These are phyloP conservation scores for Zaprionus taronus DNA, from an alignment of 1,140 invertebrate species.

Conservation along the genomic window DNA sequence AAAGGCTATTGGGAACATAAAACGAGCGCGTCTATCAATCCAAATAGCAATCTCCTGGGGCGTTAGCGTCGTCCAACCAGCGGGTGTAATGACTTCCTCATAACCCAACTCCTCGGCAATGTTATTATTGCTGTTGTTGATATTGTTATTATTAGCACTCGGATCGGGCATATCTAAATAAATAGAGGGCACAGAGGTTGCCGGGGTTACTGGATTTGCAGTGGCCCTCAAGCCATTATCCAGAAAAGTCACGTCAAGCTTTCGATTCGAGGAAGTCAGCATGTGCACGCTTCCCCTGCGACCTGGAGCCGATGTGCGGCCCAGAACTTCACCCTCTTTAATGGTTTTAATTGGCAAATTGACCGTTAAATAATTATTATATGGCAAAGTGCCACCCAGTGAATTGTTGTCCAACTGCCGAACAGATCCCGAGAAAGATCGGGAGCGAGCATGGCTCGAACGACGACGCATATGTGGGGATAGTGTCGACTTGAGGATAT, in stretches of 20 bases:
- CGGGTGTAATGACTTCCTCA: constrained; percentile 61
- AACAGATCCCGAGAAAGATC: constrained; percentile 89
- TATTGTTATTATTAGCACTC: constrained; percentile 42
- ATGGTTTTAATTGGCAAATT: constrained; percentile 77
- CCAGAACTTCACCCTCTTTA: constrained; percentile 61
- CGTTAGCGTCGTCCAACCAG: constrained; percentile 91
- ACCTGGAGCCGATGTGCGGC: background rate
- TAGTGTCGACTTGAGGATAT: constrained; percentile 92
- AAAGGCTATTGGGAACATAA: constrained; percentile 91
- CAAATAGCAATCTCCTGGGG: constrained; percentile 94
- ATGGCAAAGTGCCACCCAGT: constrained; percentile 62
- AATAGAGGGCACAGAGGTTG: constrained; percentile 13
- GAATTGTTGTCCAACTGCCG: constrained; percentile 85
- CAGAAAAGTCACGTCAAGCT: constrained; percentile 60
- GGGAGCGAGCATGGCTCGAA: constrained; percentile 88
- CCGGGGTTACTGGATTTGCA: background rate
- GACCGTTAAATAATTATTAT: constrained; percentile 76
- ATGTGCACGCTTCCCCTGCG: constrained; percentile 20
- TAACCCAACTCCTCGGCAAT: constrained; percentile 24
- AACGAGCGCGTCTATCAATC: constrained; percentile 91
- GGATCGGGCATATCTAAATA: constrained; percentile 15
- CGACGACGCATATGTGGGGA: constrained; percentile 90
- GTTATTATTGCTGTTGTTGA: constrained; percentile 45
- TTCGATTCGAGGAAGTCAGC: constrained; percentile 37
- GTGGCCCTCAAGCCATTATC: constrained; percentile 50